Conservation (phyloP, 2,888 invertebrate species). For the Cantharis nigra region DNA sequence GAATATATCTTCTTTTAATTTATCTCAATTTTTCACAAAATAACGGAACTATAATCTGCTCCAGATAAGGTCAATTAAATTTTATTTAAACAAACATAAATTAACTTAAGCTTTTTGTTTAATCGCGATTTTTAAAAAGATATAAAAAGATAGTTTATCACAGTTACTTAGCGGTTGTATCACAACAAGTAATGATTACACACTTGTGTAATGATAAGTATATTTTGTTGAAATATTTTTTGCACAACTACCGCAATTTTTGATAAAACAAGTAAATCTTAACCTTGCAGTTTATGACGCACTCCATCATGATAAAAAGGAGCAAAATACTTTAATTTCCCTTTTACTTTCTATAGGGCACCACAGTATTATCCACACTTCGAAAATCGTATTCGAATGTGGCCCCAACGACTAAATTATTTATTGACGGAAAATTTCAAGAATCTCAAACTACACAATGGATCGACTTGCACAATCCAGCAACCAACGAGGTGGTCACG, state of each 20-base stretch:
- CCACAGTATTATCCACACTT: constrained; percentile 14
- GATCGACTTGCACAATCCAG: constrained; percentile 95
- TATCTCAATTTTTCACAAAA: neutral
- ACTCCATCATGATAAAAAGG: no score
- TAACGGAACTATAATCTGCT: neutral
- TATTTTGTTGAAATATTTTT: neutral
- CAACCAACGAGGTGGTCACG: constrained; percentile 82
- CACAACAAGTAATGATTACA: neutral
- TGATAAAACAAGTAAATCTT: neutral
- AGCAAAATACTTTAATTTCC: neutral
- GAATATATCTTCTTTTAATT: neutral
- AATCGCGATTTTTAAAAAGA: neutral
- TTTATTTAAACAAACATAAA: neutral
- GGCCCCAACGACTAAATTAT: constrained; percentile 83
- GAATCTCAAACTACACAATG: constrained; percentile 93
- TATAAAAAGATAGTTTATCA: neutral
- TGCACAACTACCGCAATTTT: neutral
- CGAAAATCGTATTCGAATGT: constrained; percentile 49
- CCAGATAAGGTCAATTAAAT: neutral
- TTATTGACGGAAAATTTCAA: constrained; percentile 91
- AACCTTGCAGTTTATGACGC: neutral
- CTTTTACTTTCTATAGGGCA: constrained; percentile 10
- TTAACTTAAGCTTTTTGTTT: neutral
- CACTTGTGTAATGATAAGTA: neutral
- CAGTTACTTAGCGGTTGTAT: neutral